These are phyloP conservation scores for Ceratina calcarata DNA, from an alignment of 1,140 invertebrate genomes.

Conservation along the genomic window DNA sequence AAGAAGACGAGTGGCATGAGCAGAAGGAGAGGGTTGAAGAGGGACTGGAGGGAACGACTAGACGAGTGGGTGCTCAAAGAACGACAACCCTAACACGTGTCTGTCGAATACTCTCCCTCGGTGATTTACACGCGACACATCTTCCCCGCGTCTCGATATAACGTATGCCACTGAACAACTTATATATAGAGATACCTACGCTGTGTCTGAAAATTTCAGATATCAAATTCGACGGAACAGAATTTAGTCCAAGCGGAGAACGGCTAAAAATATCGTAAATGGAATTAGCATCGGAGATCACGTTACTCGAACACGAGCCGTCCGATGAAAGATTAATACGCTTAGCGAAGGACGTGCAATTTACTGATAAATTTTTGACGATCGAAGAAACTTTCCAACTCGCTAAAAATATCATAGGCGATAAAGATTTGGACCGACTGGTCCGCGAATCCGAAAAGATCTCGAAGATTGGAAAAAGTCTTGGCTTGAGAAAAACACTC, in stretches of 20 bases:
- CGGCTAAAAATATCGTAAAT: no score
- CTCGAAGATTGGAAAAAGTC: not conserved
- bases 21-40: not conserved
- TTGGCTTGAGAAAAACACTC: constrained; percentile 10
- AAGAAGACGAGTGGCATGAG: not conserved
- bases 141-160: constrained; percentile 12
- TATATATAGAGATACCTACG: not conserved
- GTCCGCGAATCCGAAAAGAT: not conserved
- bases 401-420: not conserved
- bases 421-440: not conserved
- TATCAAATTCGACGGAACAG: no score
- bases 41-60: not conserved
- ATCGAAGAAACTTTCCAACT: not conserved
- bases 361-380: no score
- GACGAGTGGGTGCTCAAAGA: constrained; percentile 42
- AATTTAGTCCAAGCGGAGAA: no score
- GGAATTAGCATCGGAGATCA: no score
- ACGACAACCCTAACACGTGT: constrained; percentile 56
- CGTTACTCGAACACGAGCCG: not conserved
- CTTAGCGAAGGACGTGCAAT: no score
- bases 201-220: no score
- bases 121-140: constrained; percentile 43
- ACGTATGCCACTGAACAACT: not conserved
- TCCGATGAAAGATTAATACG: not conserved
- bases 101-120: constrained; percentile 52